Base-by-base conservation (phyloP, 1,140 invertebrate genomes). In the Brachionus sp. region DNA sequence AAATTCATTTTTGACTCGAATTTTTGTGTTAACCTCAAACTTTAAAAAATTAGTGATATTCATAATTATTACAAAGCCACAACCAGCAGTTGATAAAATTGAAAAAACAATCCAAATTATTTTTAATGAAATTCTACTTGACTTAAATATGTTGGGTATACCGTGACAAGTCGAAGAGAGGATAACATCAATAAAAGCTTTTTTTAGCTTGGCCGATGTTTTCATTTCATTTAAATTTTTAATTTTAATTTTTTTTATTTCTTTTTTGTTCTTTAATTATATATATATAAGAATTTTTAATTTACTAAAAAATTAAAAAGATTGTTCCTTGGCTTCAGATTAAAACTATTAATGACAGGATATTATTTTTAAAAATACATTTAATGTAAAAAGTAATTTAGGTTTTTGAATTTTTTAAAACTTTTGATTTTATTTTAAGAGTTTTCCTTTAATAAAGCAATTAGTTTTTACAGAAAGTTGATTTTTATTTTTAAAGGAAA, bases 111-210 rank as follows among this genome's bases (percentile, higher is more conserved):
- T 29, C 46, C 77, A 78, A 10, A 78, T 19, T 3, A 46, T 10
- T 44, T 78, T 78, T 1, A 78, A 10, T 5, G 35, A 10, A 7
- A 53, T 10, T 12, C 7, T 57, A 37, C 6, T 46, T 37, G 77
- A 57, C 7, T 25, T 29, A 29, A 78, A 78, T 13, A 78, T 50
- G 37, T 78, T 78, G 4, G 77, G 77, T 33, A 78, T 78, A 16
- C 77, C 77, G 53, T 78, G 77, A 33, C 46, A 35, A 23, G 77
- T 78, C 35, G 77, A 78, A 29, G 64, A 37, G 13, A 66, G 33
- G 4, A 66, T 37, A 23, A 33, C 25, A 66, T 66, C 64, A 35
- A 33, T 13, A 0, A 64, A 10, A 10, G 13, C 57, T 25, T 1
- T 3, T 64, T 64, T 64, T 10, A 64, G 3, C 4, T 16, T 64